Conservation (phyloP, 2,888 invertebrate species). For the Plebejus anna region DNA sequence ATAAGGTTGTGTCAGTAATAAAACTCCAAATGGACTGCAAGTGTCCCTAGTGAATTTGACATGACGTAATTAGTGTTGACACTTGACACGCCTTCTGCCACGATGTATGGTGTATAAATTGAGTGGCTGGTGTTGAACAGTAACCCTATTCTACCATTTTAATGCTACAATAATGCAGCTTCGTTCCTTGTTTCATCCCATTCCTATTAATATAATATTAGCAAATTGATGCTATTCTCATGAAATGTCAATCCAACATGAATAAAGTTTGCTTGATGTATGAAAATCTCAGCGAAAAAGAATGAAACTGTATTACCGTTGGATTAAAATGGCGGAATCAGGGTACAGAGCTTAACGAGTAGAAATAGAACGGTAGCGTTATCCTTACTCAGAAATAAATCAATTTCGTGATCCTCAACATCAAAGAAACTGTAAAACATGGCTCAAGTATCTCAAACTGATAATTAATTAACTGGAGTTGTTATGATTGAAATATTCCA, state of each 20-base stretch:
- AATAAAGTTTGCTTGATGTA: no score
- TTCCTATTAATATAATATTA: no score
- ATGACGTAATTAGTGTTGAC: slow-evolving; percentile 3
- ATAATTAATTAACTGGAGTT: slow-evolving; percentile 54
- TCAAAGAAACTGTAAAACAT: slow-evolving; percentile 32
- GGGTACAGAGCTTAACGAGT: background rate
- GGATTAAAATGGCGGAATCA: background rate
- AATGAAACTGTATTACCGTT: background rate
- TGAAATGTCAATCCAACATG: no score
- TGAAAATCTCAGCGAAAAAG: no score
- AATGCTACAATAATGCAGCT: no score
- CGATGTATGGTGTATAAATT: slow-evolving; percentile 10
- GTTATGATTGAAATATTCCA: slow-evolving; percentile 58
- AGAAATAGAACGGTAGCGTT: slow-evolving; percentile 5
- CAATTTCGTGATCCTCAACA: slow-evolving; percentile 14
- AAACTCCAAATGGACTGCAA: background rate
- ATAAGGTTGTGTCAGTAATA: background rate
- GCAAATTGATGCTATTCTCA: no score
- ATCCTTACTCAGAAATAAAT: background rate
- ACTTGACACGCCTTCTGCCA: slow-evolving; percentile 3
- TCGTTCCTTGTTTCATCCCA: no score
- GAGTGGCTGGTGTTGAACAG: background rate
- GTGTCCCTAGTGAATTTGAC: background rate
- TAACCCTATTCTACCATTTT: background rate
- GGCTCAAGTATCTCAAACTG: slow-evolving; percentile 45